These are phyloP conservation scores for Cataglyphis livida DNA, from an alignment of 2,888 invertebrate genomes.

Conservation along the genomic window DNA sequence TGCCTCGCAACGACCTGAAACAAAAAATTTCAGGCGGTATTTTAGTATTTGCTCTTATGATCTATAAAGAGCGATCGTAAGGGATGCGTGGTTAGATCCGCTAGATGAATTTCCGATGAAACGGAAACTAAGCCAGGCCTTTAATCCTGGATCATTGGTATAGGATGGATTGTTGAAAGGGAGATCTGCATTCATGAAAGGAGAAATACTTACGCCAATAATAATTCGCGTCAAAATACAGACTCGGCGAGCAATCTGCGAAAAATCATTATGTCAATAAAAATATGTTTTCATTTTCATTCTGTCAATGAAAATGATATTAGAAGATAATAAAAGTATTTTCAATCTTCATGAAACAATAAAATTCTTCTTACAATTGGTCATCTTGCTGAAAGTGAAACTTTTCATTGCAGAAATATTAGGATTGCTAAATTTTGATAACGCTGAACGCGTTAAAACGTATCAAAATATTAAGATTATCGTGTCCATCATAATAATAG, in stretches of 20 bases:
- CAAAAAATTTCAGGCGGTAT: conserved; percentile 59
- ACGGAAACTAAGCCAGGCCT: neutral
- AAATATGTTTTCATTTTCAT: neutral
- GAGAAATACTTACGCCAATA: neutral
- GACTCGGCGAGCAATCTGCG: conserved; percentile 64
- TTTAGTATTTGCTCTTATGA: conserved; percentile 70
- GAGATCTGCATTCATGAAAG: neutral
- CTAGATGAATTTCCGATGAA: neutral
- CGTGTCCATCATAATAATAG: neutral
- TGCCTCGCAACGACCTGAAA: conserved; percentile 53
- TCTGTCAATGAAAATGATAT: conserved; percentile 48
- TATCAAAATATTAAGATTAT: neutral
- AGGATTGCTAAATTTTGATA: neutral
- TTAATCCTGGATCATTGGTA: conserved; percentile 9
- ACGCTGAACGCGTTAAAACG: neutral
- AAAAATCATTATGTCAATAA: conserved; percentile 67
- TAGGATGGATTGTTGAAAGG: neutral
- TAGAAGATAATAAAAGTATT: neutral
- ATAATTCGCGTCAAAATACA: neutral
- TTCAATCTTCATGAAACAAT: neutral
- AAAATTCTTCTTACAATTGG: neutral
- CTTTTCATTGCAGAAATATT: neutral
- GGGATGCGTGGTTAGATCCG: neutral
- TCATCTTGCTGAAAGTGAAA: neutral
- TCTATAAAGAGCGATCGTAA: neutral